These are phyloP conservation scores for Lordiphosa collinella DNA, from an alignment of 1,140 invertebrate species.

Conservation along the genomic window DNA sequence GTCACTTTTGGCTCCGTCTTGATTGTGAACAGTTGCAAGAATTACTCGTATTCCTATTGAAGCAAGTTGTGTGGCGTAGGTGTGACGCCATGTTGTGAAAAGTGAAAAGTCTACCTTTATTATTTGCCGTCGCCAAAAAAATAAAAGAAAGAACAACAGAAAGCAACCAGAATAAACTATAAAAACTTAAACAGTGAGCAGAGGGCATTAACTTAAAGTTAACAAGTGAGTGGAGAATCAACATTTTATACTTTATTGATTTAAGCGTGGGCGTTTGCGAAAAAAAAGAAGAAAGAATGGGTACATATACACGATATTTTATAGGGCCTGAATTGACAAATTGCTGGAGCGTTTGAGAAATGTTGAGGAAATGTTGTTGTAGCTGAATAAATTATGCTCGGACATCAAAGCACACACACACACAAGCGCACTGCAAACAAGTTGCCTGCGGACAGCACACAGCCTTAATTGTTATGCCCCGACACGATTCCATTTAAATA, in stretches of 20 bases:
- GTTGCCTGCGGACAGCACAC: conserved; percentile 10
- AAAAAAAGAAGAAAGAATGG: not conserved
- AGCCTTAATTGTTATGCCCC: conserved; percentile 7
- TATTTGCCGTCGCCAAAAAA: conserved; percentile 35
- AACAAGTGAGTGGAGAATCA: not conserved
- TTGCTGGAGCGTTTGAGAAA: conserved; percentile 15
- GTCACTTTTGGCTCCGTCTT: conserved; percentile 66
- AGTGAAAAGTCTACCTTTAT: conserved; percentile 63
- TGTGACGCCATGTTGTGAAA: conserved; percentile 76
- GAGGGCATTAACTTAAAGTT: not conserved
- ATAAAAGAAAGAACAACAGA: conserved; percentile 34
- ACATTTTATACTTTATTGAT: not conserved
- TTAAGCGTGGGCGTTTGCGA: no score
- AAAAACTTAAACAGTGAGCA: not conserved
- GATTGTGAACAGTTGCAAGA: conserved; percentile 30
- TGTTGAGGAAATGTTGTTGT: conserved; percentile 13
- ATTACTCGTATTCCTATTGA: not conserved
- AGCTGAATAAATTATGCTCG: conserved; percentile 26
- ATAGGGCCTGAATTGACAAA: conserved; percentile 6
- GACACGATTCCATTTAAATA: conserved; percentile 35
- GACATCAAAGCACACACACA: conserved; percentile 5
- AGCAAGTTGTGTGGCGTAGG: conserved; percentile 45
- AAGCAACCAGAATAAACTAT: not conserved
- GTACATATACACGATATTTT: not conserved
- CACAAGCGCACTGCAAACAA: conserved; percentile 15